Evolutionary conservation across 2,113 vertebrate genomes (phyloP).

Genomic region (Heptranchias perlo): DNA sequence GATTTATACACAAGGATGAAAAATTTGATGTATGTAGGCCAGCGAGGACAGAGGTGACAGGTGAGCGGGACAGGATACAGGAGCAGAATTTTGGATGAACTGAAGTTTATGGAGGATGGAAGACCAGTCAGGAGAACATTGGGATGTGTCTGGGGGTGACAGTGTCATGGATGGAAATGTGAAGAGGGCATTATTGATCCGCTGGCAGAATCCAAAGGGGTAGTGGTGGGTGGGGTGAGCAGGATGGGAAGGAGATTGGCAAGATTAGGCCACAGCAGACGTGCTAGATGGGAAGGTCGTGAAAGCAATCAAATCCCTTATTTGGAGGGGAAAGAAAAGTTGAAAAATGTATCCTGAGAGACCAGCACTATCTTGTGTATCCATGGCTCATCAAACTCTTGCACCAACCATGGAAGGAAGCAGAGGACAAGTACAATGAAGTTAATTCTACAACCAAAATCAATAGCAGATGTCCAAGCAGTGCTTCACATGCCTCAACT

Average conservation of each 20-base stretch:
- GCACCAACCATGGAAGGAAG: neutral
- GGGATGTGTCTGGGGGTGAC: neutral
- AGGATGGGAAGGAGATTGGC: neutral
- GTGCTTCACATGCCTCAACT: neutral
- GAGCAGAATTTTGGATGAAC: too few species aligned
- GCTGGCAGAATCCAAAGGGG: neutral
- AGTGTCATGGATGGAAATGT: neutral
- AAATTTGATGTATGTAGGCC: too few species aligned
- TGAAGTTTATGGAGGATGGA: neutral
- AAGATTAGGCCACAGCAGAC: neutral
- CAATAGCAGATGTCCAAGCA: neutral
- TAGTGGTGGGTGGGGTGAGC: neutral
- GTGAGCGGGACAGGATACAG: too few species aligned
- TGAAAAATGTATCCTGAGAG: too few species aligned
- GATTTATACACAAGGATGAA: too few species aligned
- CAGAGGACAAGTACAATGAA: neutral
- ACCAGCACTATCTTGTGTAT: too few species aligned
- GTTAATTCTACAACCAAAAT: neutral
- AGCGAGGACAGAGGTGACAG: too few species aligned
- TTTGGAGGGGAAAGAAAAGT: too few species aligned
- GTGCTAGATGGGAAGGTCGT: neutral
- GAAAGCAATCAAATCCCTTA: too few species aligned
- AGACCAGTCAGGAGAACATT: neutral
- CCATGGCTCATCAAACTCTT: too few species aligned
- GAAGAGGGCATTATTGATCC: neutral